Base-by-base conservation (phyloP, 2,888 invertebrate species). In the Plagiodera versicolora region DNA sequence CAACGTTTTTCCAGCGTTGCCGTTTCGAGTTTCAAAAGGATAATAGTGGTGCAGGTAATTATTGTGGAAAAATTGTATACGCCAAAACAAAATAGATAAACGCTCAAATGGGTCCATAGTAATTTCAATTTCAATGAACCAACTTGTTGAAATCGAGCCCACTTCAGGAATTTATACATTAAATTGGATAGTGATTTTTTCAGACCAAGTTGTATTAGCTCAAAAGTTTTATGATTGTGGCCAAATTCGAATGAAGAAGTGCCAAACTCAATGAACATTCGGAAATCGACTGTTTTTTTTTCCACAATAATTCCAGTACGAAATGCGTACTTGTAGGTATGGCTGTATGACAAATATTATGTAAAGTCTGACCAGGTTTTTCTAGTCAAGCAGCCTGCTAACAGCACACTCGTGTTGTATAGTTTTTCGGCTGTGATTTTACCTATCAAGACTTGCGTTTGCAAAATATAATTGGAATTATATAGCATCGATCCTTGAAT, bases 331-430 rank as follows among this genome's bases (percentile, higher is more conserved):
- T 32, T 20, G 16, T 45, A 56, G 52, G 61, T 57, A 62, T 58
- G 70, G 71, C 70, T 72, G 70, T 71, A 69, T 59, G 66, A 66
- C 66, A 65, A 58, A 63, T 65, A 63, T 39, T 58, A 64, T 52
- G 60, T 63, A 58, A 64, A 66, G 64, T 67, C 66, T 65, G 70
- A 71, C 71, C 70, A 70, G 72, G 67, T 68, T 70, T 64, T 72
- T 75, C 75, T 75, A 75, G 75, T 75, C 74, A 74, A 70, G 58
- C 74, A 75, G 74, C 74, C 74, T 68, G 67, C 67, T 70, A 66
- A 69, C 68, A 67, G 60, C 60, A 64, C 60, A 51, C 56, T 19
- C 18, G 32, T 62, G 64, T 67, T 70, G 69, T 69, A 46, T 61
- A 69, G 67, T 71, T 63, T 59, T 66, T 65, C 57, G 74, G 74